phyloP scores from a whole-genome alignment of 2,113 vertebrate species.

The Platycercus adscitus region DNA sequence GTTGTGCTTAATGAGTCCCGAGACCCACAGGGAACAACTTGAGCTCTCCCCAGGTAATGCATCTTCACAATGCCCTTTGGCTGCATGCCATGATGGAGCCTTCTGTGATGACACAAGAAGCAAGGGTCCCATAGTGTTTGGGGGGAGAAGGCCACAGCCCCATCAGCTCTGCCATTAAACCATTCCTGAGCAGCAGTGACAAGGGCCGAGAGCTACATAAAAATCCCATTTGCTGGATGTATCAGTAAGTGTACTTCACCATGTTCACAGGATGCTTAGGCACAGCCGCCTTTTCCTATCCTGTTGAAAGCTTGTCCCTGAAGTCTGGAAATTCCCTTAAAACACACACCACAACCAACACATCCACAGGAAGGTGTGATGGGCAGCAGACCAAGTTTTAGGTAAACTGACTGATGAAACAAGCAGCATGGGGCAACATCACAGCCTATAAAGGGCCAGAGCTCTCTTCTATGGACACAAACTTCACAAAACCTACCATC shows the following conservation, averaged over 20 bases:
- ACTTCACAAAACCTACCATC: background rate
- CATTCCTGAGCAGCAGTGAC: background rate
- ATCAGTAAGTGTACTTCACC: background rate
- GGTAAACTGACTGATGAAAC: background rate
- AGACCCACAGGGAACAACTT: fast-evolving
- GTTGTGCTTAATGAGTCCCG: fast-evolving
- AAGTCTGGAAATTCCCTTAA: background rate
- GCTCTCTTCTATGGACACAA: background rate
- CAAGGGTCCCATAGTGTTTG: background rate
- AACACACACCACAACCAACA: background rate
- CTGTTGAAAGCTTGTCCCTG: background rate
- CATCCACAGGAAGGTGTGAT: background rate
- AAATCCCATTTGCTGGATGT: slow-evolving; percentile 33
- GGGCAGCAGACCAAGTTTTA: background rate
- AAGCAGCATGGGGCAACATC: background rate
- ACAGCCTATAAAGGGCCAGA: background rate
- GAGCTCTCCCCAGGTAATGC: background rate
- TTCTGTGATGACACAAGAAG: background rate
- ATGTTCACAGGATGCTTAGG: background rate
- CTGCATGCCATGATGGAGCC: background rate
- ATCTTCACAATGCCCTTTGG: background rate
- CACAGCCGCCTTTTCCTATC: background rate
- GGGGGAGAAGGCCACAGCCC: fast-evolving
- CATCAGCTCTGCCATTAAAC: background rate
- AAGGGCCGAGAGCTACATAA: background rate